Evolutionary conservation across 2,797 vertebrate genomes (phyloP).

Genomic region (Chromis chromis): DNA sequence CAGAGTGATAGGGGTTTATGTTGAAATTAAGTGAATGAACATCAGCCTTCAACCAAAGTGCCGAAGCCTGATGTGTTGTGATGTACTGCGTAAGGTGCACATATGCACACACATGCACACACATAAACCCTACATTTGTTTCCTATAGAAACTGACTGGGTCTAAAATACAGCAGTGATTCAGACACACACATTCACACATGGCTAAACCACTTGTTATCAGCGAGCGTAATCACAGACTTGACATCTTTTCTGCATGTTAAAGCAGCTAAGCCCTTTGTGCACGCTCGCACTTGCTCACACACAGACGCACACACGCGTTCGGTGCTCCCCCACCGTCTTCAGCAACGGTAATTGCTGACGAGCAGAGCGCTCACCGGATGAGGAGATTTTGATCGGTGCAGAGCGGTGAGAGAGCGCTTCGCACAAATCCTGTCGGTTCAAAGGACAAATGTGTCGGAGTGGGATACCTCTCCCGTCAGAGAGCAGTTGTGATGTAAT

Average conservation of each 20-base stretch:
- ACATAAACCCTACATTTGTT: slow-evolving; percentile 9
- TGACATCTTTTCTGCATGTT: slow-evolving; percentile 83
- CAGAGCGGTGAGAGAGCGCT: slow-evolving; percentile 16
- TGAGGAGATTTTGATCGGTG: slow-evolving; percentile 74
- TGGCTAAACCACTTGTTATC: slow-evolving; percentile 71
- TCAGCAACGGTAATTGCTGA: slow-evolving; percentile 73
- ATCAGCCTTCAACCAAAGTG: slow-evolving; percentile 12
- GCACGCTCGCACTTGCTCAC: slow-evolving; percentile 34
- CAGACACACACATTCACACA: slow-evolving; percentile 51
- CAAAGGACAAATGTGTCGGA: slow-evolving; percentile 73
- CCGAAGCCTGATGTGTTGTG: slow-evolving; percentile 7
- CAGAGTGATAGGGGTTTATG: slow-evolving; percentile 26
- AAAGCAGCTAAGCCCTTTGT: slow-evolving; percentile 76
- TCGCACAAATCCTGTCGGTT: slow-evolving; percentile 60
- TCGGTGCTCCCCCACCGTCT: slow-evolving; percentile 37
- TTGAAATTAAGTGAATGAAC: slow-evolving; percentile 22
- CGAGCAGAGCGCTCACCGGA: slow-evolving; percentile 61
- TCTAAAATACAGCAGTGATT: slow-evolving; percentile 32
- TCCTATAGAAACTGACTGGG: slow-evolving; percentile 29
- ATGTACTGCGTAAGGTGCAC: slow-evolving; percentile 14
- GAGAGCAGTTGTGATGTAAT: slow-evolving; percentile 56
- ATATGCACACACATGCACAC: neutral
- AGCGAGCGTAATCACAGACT: slow-evolving; percentile 77
- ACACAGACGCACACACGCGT: slow-evolving; percentile 14
- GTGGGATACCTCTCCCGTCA: slow-evolving; percentile 56